Conservation (phyloP, 2,888 invertebrate genomes). For the Pomacea canaliculata region DNA sequence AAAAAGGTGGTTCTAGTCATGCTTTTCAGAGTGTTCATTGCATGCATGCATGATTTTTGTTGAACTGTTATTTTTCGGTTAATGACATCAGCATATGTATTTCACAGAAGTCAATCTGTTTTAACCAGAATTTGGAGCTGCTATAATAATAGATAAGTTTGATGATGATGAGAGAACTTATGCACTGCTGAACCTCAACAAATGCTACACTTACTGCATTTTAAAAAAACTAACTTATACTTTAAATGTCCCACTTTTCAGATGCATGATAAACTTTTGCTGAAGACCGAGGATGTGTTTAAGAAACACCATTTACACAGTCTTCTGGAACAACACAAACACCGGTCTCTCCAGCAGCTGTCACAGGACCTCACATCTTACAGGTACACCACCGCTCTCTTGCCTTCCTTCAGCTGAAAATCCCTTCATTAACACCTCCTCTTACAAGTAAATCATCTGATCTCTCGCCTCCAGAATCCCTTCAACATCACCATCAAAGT, state of each 20-base stretch:
- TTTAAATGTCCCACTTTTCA: slow-evolving; percentile 25
- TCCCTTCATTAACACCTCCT: no score
- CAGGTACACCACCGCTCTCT: slow-evolving; percentile 39
- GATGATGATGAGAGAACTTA: no score
- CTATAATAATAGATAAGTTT: no score
- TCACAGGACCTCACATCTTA: slow-evolving; percentile 47
- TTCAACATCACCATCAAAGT: no score
- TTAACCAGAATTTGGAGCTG: no score
- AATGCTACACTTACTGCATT: no score
- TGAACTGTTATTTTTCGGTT: not conserved
- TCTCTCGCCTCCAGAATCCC: no score
- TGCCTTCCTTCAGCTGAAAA: no score
- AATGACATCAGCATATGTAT: not conserved
- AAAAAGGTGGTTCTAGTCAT: slow-evolving; percentile 40
- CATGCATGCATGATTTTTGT: not conserved
- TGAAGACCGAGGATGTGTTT: slow-evolving; percentile 43
- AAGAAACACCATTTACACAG: slow-evolving; percentile 46
- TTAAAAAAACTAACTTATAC: no score
- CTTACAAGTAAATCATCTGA: no score
- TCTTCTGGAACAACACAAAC: slow-evolving; percentile 46
- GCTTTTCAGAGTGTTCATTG: not conserved
- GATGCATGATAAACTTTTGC: slow-evolving; percentile 42
- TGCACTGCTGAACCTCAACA: no score
- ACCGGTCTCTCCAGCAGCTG: slow-evolving; percentile 46
- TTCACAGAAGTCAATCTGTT: no score